A percentile compares a stretch with the other conserved stretches of the same genome.
Conservation (phyloP, 2,113 vertebrate species). For the Motacilla alba region DNA sequence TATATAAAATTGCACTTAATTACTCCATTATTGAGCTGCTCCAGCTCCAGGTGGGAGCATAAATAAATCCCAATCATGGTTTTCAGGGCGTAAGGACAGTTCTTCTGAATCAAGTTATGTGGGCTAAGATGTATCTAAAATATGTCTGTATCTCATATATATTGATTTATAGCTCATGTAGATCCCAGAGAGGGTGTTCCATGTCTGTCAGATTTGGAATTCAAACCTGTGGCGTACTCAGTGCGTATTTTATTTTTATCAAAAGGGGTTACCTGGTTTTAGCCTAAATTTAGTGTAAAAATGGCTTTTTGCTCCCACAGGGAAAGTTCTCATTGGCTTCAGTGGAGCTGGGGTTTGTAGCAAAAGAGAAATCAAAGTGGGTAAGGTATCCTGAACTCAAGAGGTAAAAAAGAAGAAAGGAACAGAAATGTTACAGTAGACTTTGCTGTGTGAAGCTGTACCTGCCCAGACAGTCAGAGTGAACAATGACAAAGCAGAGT, state of each 20-base stretch:
- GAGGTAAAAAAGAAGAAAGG: not conserved
- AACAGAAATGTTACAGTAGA: not conserved
- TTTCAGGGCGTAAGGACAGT: not conserved
- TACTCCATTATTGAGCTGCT: not conserved
- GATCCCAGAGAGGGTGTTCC: not conserved
- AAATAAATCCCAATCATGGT: not conserved
- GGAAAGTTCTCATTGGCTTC: not conserved
- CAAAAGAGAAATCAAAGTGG: not conserved
- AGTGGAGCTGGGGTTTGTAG: not conserved
- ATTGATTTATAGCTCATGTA: not conserved
- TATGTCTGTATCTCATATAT: not conserved
- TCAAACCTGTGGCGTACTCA: not conserved
- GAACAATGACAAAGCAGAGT: not conserved
- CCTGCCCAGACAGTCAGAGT: not conserved
- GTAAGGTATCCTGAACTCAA: not conserved
- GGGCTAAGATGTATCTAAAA: too few relatives aligned
- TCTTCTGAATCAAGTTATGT: accelerated
- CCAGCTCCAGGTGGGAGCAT: not conserved
- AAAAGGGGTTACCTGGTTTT: not conserved
- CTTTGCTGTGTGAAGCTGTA: not conserved
- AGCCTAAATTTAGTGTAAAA: not conserved
- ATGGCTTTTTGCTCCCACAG: not conserved
- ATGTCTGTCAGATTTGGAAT: not conserved
- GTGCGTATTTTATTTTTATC: not conserved
- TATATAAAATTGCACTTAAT: not conserved